Conservation (phyloP, 2,888 invertebrate genomes). For the Diadegma fenestrale region DNA sequence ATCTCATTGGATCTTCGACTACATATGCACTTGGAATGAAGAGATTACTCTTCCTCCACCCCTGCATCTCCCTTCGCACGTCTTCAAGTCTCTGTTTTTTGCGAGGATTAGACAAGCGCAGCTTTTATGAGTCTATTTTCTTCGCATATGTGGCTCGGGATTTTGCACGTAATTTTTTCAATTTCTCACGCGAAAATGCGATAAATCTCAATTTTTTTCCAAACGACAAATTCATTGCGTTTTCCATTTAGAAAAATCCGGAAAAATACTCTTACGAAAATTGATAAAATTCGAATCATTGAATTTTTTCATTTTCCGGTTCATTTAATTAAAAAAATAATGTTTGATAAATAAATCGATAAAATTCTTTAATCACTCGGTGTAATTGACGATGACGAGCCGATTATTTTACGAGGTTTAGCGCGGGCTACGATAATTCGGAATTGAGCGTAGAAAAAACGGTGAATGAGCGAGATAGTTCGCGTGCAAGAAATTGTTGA, state of each 20-base stretch:
- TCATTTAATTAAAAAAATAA: not conserved
- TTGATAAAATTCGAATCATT: not conserved
- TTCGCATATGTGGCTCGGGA: not conserved
- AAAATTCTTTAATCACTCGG: not conserved
- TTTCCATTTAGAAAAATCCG: not conserved
- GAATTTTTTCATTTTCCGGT: not conserved
- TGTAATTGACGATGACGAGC: not conserved
- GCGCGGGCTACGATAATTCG: not conserved
- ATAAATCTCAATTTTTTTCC: no score
- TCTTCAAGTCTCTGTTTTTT: slow-evolving; percentile 57
- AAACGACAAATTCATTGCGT: not conserved
- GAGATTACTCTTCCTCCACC: slow-evolving; percentile 43
- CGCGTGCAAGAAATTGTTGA: slow-evolving; percentile 59
- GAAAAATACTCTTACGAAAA: not conserved
- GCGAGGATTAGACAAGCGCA: slow-evolving; percentile 6
- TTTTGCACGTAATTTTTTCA: not conserved
- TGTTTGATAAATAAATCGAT: not conserved
- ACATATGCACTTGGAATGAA: slow-evolving; percentile 36
- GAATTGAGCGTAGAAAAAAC: slow-evolving; percentile 2
- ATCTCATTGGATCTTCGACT: slow-evolving; percentile 79
- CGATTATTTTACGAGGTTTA: not conserved
- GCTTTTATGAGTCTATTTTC: not conserved
- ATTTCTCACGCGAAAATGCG: no score
- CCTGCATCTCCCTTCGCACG: slow-evolving; percentile 2
- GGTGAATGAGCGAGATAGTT: slow-evolving; percentile 22